Base-by-base conservation (phyloP, 2,113 vertebrate genomes). In the Sander lucioperca region DNA sequence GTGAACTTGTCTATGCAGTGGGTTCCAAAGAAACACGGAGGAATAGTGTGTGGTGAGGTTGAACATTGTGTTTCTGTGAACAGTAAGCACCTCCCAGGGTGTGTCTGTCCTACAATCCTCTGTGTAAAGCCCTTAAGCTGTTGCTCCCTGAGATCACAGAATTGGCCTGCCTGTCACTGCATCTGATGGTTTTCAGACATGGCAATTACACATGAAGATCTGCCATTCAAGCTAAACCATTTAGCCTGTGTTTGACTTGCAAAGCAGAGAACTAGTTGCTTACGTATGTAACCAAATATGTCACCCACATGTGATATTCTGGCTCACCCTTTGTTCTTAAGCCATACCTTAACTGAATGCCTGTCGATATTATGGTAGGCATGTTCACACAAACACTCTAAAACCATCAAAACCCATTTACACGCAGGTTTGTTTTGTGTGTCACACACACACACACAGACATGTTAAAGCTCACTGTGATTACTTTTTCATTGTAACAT, bases 181-280 rank as follows among this genome's bases (percentile, higher is more conserved):
- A 53, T 79, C 66, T 91, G 86, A 93, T 92, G 81, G 70, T 92
- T 93, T 90, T 88, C 70, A 83, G 54, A 19, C 19, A 6, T 1
- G 0, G 9, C 72, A 39, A 64, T 86, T 77, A 63, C 19, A 50
- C 64, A 51, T 54, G 82, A 74, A 75, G 19, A 16, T 9, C 82
- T 82, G 82, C n/a, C 78, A 45, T 16, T 88, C 73, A 72, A 50
- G 25, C 33, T 21, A 23, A 82, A 85, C 21, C 61, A 74, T 85
- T 83, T 64, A 36, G 51, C 43, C 53, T 13, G 47, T 56, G 48
- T 76, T 82, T 74, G 57, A 74, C 48, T 53, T 75, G 75, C 74
- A 69, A 84, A 77, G 33, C 23, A 57, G 36, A 67, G 59, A 70
- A 62, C 25, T 50, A 61, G 36, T 14, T 2, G 10, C 45, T 85